Conservation (phyloP, 2,797 vertebrate genomes). For the Lutjanus argentimaculatus region DNA sequence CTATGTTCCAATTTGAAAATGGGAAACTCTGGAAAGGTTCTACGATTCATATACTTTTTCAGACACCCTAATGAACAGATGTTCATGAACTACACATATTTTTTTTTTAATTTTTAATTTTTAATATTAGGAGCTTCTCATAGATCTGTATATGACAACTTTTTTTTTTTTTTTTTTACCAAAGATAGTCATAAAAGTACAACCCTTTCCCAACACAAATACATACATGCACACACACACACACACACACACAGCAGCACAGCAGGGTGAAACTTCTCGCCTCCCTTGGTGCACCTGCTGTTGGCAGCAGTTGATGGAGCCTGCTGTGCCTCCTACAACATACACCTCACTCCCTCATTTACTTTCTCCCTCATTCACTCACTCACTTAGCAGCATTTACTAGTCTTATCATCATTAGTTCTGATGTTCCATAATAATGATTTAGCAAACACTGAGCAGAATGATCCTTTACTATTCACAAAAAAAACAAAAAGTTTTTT, state of each 20-base stretch:
- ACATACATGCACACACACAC: background rate
- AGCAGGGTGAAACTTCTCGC: constrained; percentile 52
- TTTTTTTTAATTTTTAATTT: too few species aligned
- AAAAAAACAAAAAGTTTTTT: background rate
- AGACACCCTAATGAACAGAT: background rate
- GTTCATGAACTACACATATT: background rate
- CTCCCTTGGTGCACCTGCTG: constrained; percentile 68
- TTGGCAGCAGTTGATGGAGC: constrained; percentile 46
- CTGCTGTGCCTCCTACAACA: constrained; percentile 54
- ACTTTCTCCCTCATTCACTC: background rate
- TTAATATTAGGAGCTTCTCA: background rate
- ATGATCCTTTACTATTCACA: too few species aligned
- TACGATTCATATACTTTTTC: background rate
- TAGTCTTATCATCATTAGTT: background rate
- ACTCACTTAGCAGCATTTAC: background rate
- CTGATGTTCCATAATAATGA: background rate
- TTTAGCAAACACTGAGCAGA: background rate
- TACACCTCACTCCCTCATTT: constrained; percentile 16
- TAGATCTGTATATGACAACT: background rate
- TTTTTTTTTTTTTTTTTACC: background rate
- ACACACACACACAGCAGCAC: constrained; percentile 5
- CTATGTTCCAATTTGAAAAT: constrained; percentile 10
- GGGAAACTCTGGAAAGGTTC: background rate
- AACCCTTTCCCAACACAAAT: background rate
- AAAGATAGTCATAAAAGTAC: background rate